Conservation (phyloP, 1,140 invertebrate genomes). For the Plectrocnemia conspersa region DNA sequence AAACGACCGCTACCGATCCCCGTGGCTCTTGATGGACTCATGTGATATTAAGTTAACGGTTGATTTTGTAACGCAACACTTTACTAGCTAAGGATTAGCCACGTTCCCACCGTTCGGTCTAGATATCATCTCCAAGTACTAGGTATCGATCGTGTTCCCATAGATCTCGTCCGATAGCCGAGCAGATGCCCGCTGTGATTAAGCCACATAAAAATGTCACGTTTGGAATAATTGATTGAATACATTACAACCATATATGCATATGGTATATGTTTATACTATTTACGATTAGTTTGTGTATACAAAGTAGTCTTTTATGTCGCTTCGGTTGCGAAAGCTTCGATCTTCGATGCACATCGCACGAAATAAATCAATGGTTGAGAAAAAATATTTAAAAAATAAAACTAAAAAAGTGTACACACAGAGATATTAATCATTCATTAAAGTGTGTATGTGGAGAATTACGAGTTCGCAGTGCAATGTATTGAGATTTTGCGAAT, state of each 20-base stretch:
- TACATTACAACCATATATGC: neutral
- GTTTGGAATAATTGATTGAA: conserved; percentile 1
- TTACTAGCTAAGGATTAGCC: neutral
- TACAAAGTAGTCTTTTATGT: neutral
- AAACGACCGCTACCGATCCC: neutral
- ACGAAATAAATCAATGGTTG: no score
- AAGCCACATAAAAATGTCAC: conserved; percentile 9
- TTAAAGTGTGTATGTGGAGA: no score
- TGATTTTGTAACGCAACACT: neutral
- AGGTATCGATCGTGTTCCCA: conserved; percentile 10
- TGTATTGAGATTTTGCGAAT: no score
- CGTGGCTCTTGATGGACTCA: no score
- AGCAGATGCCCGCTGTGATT: neutral
- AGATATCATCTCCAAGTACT: neutral
- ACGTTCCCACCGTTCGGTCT: conserved; percentile 9
- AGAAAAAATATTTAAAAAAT: no score
- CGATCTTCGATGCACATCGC: no score
- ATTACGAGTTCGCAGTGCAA: no score
- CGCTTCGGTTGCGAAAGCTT: no score
- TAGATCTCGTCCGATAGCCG: neutral
- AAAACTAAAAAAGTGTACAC: no score
- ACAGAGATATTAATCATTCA: no score
- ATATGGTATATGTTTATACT: neutral
- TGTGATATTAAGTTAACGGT: no score
- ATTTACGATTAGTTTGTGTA: no score